phyloP scores from a whole-genome alignment of 2,797 vertebrate genomes.

The Xenops minutus region DNA sequence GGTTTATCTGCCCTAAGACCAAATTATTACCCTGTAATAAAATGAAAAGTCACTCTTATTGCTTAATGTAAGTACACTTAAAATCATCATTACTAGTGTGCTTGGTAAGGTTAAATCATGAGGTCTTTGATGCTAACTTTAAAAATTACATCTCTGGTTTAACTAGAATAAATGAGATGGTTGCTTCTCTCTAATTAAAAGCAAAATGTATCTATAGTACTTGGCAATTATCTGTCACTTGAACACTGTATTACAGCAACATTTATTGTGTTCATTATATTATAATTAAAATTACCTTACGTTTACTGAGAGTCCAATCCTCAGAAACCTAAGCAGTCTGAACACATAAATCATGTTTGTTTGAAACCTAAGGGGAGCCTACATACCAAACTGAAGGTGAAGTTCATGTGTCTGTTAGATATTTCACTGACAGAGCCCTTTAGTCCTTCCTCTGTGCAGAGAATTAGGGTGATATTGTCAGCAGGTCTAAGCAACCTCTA shows the following conservation, averaged over 20 bases:
- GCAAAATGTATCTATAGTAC: conserved; percentile 26
- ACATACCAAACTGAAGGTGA: not conserved
- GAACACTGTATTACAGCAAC: conserved; percentile 22
- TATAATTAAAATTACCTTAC: conserved; percentile 38
- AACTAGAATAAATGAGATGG: conserved; percentile 55
- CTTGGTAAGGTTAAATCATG: conserved; percentile 57
- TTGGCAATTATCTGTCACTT: conserved; percentile 60
- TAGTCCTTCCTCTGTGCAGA: not conserved
- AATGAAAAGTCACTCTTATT: conserved; percentile 50
- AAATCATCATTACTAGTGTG: conserved; percentile 36
- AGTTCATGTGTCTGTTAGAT: not conserved
- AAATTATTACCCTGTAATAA: conserved; percentile 41
- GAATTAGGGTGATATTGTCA: not conserved
- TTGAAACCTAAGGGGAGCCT: not conserved
- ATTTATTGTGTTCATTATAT: conserved; percentile 45
- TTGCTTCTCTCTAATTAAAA: conserved; percentile 62
- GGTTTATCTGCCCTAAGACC: conserved; percentile 24
- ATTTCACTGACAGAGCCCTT: not conserved
- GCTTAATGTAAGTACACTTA: conserved; percentile 55
- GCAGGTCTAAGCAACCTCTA: not conserved
- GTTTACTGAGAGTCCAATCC: not conserved
- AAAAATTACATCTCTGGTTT: conserved; percentile 47
- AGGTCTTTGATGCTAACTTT: conserved; percentile 52
- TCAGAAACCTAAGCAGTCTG: not conserved
- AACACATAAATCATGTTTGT: not conserved